Percentiles rank a stretch among this genome's conserved stretches.
Evolutionary conservation across 1,140 invertebrate species (phyloP).

Genomic region (Pteromalus puparum): DNA sequence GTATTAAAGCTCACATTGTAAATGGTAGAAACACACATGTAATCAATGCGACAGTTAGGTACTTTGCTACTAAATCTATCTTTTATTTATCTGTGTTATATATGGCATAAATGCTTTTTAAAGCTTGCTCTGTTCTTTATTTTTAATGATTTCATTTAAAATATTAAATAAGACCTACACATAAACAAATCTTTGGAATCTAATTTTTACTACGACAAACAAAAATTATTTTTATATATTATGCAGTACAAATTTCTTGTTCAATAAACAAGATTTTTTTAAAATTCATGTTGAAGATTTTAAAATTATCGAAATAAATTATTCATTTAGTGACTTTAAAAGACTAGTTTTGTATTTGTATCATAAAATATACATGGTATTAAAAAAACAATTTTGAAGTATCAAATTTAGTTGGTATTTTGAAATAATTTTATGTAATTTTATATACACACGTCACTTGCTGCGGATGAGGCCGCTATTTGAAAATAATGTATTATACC

Average conservation of each 20-base stretch:
- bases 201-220: not conserved
- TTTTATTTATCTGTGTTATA: not conserved
- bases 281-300: constrained; percentile 23
- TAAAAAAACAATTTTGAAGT: constrained; percentile 31
- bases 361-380: constrained; percentile 17
- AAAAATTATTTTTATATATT: too few relatives aligned
- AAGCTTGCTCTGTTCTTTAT: constrained; percentile 26
- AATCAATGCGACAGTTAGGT: not conserved
- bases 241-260: not conserved
- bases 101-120: constrained; percentile 12
- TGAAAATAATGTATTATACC: constrained; percentile 24
- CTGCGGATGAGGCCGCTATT: constrained; percentile 11
- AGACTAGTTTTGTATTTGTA: constrained; percentile 38
- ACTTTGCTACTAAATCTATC: not conserved
- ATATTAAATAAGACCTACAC: not conserved
- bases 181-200: constrained; percentile 17
- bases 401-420: constrained; percentile 38
- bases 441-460: constrained; percentile 21
- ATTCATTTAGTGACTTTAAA: constrained; percentile 34
- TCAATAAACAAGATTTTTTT: constrained; percentile 50
- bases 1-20: constrained; percentile 44
- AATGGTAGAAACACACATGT: constrained; percentile 45
- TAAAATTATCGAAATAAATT: constrained; percentile 17
- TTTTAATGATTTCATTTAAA: not conserved
- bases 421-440: not conserved